phyloP scores from a whole-genome alignment of 2,888 invertebrate genomes.

The Drosophila cognata region DNA sequence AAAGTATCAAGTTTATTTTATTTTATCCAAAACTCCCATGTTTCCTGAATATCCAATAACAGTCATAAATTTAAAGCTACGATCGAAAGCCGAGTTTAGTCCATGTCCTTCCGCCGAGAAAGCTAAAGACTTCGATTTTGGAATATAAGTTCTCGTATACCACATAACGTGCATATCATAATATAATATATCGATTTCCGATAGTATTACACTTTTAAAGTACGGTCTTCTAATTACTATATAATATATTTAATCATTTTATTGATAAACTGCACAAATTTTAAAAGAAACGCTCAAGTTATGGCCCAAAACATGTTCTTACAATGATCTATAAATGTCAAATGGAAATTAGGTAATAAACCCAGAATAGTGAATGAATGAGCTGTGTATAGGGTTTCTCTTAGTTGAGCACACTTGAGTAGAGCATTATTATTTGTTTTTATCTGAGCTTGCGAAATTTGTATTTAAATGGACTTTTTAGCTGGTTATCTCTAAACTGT shows the following conservation, averaged over 20 bases:
- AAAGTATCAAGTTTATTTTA: background rate
- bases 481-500: conserved; percentile 1
- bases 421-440: background rate
- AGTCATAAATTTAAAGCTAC: background rate
- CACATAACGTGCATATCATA: too few species aligned
- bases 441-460: conserved; percentile 1
- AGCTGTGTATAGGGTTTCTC: background rate
- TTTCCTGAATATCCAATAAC: background rate
- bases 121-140: background rate
- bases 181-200: background rate
- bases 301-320: background rate
- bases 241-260: too few species aligned
- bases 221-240: too few species aligned
- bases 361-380: background rate
- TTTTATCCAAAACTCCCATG: background rate
- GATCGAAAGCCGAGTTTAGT: background rate
- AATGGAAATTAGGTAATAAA: background rate
- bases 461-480: conserved; percentile 3
- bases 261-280: too few species aligned
- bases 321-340: background rate
- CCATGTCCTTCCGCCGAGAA: background rate
- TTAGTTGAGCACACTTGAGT: background rate
- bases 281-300: background rate
- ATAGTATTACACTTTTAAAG: background rate
- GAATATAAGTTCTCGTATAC: background rate